Conservation (phyloP, 2,888 invertebrate species). For the Sussaba pulchella region DNA sequence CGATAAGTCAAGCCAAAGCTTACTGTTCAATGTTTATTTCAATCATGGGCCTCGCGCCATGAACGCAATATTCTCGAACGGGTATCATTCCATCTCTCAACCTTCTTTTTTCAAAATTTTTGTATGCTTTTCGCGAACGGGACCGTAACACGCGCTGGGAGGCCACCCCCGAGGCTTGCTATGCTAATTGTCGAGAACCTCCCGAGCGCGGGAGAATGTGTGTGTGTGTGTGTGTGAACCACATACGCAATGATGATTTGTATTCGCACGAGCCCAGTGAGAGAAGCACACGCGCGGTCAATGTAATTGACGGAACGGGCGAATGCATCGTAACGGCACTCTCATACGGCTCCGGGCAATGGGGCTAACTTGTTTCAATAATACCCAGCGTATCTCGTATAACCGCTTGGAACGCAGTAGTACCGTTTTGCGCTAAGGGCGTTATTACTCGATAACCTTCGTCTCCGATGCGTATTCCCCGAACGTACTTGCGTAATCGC, state of each 20-base stretch:
- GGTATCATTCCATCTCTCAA: no score
- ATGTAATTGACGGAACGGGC: slow-evolving; percentile 57
- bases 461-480: no score
- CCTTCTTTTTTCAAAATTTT: neutral
- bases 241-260: slow-evolving; percentile 68
- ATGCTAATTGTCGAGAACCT: slow-evolving; percentile 67
- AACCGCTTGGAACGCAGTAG: neutral
- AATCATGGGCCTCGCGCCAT: slow-evolving; percentile 48
- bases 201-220: slow-evolving; percentile 50
- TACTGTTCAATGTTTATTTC: slow-evolving; percentile 42
- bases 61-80: slow-evolving; percentile 4
- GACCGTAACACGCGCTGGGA: slow-evolving; percentile 58
- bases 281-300: slow-evolving; percentile 28
- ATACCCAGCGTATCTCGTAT: slow-evolving; percentile 3
- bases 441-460: slow-evolving; percentile 2
- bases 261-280: slow-evolving; percentile 49
- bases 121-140: neutral
- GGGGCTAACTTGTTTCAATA: slow-evolving; percentile 61
- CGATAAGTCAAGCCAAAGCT: neutral
- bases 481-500: neutral
- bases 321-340: slow-evolving; percentile 56
- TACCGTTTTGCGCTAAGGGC: slow-evolving; percentile 20
- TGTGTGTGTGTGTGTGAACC: slow-evolving; percentile 29
- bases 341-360: slow-evolving; percentile 56
- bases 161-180: slow-evolving; percentile 63